phyloP scores from a whole-genome alignment of 2,888 invertebrate genomes.

The Lasioglossum zephyrum region DNA sequence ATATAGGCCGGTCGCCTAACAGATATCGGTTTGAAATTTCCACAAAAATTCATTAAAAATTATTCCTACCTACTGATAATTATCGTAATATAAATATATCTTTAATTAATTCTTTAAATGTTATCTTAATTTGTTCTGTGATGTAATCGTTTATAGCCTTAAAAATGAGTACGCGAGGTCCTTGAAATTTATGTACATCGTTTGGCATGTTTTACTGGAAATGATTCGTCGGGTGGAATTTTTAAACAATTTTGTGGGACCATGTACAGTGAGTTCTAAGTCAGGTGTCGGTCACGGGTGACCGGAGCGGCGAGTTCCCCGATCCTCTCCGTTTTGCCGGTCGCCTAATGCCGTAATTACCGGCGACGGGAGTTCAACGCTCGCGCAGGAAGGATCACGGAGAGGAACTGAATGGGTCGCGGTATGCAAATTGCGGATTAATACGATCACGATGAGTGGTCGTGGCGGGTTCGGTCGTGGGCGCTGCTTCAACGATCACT shows the following conservation, averaged over 20 bases:
- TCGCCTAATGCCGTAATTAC: conserved; percentile 7
- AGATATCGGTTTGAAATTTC: no score
- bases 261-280: neutral
- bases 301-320: neutral
- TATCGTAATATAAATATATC: no score
- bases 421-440: conserved; percentile 54
- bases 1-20: no score
- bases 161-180: no score
- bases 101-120: no score
- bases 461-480: conserved; percentile 44
- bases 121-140: no score
- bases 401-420: conserved; percentile 20
- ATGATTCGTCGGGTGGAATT: neutral
- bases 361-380: conserved; percentile 12
- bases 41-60: no score
- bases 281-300: neutral
- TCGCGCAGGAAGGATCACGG: conserved; percentile 17
- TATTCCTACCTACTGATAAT: no score
- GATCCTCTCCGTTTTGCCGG: neutral
- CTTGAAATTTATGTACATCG: neutral
- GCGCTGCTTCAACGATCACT: conserved; percentile 35
- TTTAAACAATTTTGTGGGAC: neutral
- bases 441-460: conserved; percentile 36
- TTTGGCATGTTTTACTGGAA: neutral
- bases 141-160: no score